Conservation (phyloP, 64 coral and sea anemone genomes). For the Pachyseris speciosa region DNA sequence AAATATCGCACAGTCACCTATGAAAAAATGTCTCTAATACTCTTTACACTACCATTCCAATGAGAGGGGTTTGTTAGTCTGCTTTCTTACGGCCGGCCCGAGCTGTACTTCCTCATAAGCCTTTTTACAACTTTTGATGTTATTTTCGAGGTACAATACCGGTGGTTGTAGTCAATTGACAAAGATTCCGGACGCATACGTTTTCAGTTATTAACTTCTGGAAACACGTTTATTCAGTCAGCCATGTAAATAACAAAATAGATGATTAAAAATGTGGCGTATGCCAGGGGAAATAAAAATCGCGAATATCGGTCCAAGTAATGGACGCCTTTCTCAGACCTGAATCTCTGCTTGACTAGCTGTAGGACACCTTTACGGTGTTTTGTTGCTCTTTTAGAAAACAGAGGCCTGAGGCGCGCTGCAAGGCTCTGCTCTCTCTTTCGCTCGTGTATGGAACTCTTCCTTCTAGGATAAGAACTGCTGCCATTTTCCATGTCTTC, state of each 20-base stretch:
- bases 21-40: no score
- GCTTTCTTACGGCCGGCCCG: no score
- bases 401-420: conserved; percentile 26
- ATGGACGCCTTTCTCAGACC: conserved; percentile 33
- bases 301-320: conserved; percentile 77
- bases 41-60: no score
- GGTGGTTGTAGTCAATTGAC: no score
- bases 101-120: no score
- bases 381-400: neutral
- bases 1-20: no score
- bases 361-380: neutral
- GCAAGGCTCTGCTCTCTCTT: conserved; percentile 25
- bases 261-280: conserved; percentile 61
- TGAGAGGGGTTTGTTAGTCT: no score
- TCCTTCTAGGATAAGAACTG: neutral
- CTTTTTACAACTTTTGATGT: no score
- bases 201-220: no score
- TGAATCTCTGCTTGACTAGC: neutral
- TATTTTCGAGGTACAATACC: no score
- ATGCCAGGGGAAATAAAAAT: conserved; percentile 77
- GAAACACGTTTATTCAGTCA: neutral
- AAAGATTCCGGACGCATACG: no score
- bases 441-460: conserved; percentile 22
- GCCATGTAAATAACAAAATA: conserved; percentile 86
- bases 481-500: conserved; percentile 66